These are phyloP conservation scores for Pollachius pollachius DNA, from an alignment of 2,113 vertebrate species.

Conservation along the genomic window DNA sequence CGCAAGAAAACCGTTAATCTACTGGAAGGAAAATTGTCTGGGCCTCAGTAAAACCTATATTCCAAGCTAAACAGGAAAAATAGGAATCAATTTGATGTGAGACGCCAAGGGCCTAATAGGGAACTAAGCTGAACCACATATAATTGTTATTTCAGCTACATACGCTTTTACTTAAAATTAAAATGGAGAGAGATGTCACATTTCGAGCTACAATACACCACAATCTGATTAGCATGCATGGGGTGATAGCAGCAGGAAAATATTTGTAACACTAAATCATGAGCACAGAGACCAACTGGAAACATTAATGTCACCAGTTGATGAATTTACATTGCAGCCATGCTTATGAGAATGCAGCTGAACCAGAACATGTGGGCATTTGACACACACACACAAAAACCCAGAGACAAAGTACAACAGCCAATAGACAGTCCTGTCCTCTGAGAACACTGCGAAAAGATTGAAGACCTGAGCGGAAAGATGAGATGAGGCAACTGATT, in stretches of 20 bases:
- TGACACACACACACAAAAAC: background rate
- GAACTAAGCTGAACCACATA: background rate
- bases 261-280: constrained; percentile 10
- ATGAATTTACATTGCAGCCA: background rate
- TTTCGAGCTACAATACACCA: constrained; percentile 1
- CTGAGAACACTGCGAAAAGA: background rate
- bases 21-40: background rate
- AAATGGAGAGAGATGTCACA: constrained; percentile 3
- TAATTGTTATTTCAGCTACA: background rate
- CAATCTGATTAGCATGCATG: background rate
- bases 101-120: background rate
- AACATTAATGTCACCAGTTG: constrained; percentile 3
- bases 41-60: no score
- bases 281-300: background rate
- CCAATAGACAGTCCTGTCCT: background rate
- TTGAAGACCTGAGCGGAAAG: no score
- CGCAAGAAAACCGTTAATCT: background rate
- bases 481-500: no score
- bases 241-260: background rate
- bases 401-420: background rate
- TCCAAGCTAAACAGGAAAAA: no score
- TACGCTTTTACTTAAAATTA: background rate
- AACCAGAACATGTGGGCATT: background rate
- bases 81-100: no score
- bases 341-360: background rate